Evolutionary conservation across 1,140 invertebrate genomes (phyloP).

Genomic region (Trissolcus basalis): DNA sequence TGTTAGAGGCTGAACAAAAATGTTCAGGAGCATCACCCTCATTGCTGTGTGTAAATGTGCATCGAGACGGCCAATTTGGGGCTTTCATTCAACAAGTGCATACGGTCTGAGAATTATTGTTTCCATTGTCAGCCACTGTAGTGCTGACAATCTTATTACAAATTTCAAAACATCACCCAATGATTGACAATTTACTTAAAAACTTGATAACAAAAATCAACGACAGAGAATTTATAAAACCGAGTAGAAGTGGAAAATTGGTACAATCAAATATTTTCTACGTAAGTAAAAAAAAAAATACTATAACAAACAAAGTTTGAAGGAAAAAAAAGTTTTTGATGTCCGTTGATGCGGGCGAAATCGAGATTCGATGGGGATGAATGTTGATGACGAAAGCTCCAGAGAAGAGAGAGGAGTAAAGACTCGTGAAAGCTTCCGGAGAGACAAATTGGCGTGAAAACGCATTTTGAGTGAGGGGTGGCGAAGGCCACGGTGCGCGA

Average conservation of each 20-base stretch:
- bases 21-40: too few species aligned
- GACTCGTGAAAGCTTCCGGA: slow-evolving; percentile 75
- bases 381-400: slow-evolving; percentile 50
- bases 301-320: slow-evolving; percentile 25
- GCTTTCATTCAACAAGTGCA: too few species aligned
- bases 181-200: too few species aligned
- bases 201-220: too few species aligned
- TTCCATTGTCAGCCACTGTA: too few species aligned
- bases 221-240: too few species aligned
- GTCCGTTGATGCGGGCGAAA: slow-evolving; percentile 39
- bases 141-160: too few species aligned
- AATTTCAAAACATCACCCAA: too few species aligned
- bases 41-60: too few species aligned
- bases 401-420: slow-evolving; percentile 67
- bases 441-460: slow-evolving; percentile 75
- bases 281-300: background rate
- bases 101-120: too few species aligned
- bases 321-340: slow-evolving; percentile 36
- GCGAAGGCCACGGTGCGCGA: slow-evolving; percentile 44
- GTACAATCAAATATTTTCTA: slow-evolving; percentile 5
- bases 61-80: too few species aligned
- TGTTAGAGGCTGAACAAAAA: too few species aligned
- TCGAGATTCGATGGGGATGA: slow-evolving; percentile 11
- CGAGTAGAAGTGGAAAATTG: background rate
- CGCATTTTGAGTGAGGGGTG: slow-evolving; percentile 67